These are phyloP conservation scores for Drosophila sturtevanti DNA, from an alignment of 1,140 invertebrate species.

Conservation along the genomic window DNA sequence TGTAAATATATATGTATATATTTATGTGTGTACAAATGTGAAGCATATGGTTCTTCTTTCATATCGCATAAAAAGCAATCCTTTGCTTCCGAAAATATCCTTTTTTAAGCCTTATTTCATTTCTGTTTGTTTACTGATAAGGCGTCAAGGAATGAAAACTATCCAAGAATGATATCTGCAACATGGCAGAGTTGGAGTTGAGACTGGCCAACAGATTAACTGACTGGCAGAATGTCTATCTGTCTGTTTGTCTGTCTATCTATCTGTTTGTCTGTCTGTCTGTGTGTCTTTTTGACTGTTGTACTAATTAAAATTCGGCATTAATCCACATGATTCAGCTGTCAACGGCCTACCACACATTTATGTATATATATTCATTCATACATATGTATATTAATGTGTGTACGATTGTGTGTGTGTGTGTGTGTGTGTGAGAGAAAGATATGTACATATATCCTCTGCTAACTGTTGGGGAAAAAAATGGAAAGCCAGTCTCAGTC, in stretches of 20 bases:
- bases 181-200: neutral
- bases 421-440: neutral
- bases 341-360: constrained; percentile 54
- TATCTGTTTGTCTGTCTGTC: neutral
- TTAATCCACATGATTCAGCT: constrained; percentile 81
- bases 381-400: neutral
- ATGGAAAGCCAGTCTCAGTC: constrained; percentile 47
- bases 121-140: constrained; percentile 68
- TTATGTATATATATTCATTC: constrained; percentile 6
- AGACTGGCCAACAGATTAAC: constrained; percentile 60
- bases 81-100: constrained; percentile 19
- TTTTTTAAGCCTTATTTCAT: constrained; percentile 50
- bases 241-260: neutral
- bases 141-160: constrained; percentile 70
- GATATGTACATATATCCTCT: neutral
- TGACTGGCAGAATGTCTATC: constrained; percentile 23
- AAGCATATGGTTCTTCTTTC: constrained; percentile 1
- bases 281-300: constrained; percentile 34
- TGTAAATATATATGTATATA: neutral
- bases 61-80: constrained; percentile 19
- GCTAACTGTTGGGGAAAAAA: constrained; percentile 29
- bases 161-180: constrained; percentile 27
- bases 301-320: constrained; percentile 82
- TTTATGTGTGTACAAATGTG: neutral
- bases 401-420: too few relatives aligned